These are phyloP conservation scores for Gymnorhina tibicen DNA, from an alignment of 2,113 vertebrate species.

Conservation along the genomic window DNA sequence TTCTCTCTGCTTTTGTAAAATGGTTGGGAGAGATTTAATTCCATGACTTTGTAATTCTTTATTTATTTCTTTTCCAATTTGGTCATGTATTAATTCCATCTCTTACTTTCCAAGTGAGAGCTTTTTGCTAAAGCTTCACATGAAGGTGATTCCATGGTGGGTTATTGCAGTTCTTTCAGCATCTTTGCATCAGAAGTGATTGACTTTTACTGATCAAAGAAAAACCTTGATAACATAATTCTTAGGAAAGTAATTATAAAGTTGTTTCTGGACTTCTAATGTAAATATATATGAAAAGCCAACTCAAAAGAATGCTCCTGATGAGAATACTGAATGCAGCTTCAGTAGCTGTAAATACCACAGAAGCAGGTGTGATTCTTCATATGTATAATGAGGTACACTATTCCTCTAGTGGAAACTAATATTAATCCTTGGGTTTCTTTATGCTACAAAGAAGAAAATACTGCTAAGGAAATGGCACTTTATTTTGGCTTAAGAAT, in stretches of 20 bases:
- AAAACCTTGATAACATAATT: neutral
- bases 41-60: neutral
- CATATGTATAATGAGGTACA: neutral
- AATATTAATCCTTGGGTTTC: neutral
- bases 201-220: neutral
- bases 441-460: neutral
- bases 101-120: neutral
- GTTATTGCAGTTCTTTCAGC: neutral
- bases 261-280: neutral
- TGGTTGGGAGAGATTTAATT: neutral
- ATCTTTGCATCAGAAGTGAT: neutral
- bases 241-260: neutral
- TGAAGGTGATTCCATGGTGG: neutral
- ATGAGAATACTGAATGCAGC: fast-evolving
- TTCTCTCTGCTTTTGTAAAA: neutral
- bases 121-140: neutral
- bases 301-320: neutral
- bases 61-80: neutral
- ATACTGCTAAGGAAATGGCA: neutral
- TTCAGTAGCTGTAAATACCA: neutral
- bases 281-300: neutral
- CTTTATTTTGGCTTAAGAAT: neutral
- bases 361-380: neutral
- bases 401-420: neutral
- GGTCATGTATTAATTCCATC: neutral